Conservation (phyloP, 1,140 invertebrate genomes). For the Lepidurus packardi region DNA sequence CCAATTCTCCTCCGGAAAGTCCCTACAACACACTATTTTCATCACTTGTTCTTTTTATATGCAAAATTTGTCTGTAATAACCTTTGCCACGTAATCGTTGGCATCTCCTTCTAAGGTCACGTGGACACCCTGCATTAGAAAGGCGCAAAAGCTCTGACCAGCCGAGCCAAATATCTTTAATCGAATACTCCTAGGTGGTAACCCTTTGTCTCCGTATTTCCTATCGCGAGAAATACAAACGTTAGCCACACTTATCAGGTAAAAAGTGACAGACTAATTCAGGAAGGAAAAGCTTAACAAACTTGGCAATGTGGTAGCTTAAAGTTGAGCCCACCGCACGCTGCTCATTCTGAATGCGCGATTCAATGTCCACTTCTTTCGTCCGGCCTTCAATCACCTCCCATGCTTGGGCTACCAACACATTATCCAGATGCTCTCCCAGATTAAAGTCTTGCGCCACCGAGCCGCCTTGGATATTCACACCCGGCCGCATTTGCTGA, state of each 20-base stretch:
- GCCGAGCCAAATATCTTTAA: conserved; percentile 88
- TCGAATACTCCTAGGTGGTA: conserved; percentile 76
- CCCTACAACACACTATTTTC: conserved; percentile 54
- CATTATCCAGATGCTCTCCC: conserved; percentile 80
- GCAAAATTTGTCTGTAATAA: conserved; percentile 37
- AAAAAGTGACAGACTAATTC: background rate
- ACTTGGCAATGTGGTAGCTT: conserved; percentile 90
- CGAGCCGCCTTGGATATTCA: conserved; percentile 70
- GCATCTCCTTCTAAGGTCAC: conserved; percentile 93
- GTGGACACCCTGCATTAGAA: conserved; percentile 81
- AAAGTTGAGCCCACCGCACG: conserved; percentile 88
- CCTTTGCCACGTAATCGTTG: conserved; percentile 96
- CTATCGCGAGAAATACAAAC: conserved; percentile 48
- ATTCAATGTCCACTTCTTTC: conserved; percentile 62
- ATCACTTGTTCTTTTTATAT: conserved; percentile 1
- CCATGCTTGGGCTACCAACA: conserved; percentile 66
- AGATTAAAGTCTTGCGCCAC: conserved; percentile 76
- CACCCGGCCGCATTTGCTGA: conserved; percentile 75
- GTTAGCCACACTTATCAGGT: background rate
- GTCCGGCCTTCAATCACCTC: conserved; percentile 67
- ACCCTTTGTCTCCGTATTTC: conserved; percentile 79
- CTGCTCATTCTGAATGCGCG: conserved; percentile 85
- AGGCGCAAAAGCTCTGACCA: conserved; percentile 99
- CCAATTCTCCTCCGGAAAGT: conserved; percentile 88
- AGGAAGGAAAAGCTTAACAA: conserved; percentile 43